Evolutionary conservation across 1,140 invertebrate genomes (phyloP), one percentile per base, ranked within the genome.

Genomic region (Leptinotarsa lineolata): DNA sequence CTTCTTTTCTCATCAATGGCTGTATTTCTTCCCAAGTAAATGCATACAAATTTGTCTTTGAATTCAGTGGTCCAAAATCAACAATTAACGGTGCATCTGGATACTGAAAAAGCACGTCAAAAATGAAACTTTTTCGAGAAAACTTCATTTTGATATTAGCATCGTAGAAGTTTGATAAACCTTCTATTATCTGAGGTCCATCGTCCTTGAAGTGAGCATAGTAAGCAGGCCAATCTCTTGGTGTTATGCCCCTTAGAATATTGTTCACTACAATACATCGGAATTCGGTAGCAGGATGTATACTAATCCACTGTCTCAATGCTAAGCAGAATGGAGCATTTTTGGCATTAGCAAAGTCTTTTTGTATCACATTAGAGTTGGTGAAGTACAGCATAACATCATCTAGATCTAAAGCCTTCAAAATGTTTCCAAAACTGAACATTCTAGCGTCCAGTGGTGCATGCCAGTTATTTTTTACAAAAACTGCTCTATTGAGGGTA

Each of bases 391-490:
- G 64, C 16, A 78, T 72, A 44, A 83, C 60, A 76, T 83, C 82
- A 46, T 79, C 76, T 18, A 83, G 72, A 76, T 75, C 80, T 5
- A 74, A 72, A n/a, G 81, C 81, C 73, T 79, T 81, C 46, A 83
- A 78, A 18, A 71, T 72, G 63, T 82, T 77, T 20, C 81, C 80
- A 67, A 83, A 77, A 78, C 81, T 82, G 63, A 83, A 80, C 72
- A 82, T 78, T 79, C 78, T 81, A 18, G 82, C 81, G 76, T 83
- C 82, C 61, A 76, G 67, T 18, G 81, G 81, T n/a, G 82, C 80
- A 73, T 81, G 80, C 82, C 82, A 83, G 68, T 83, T 83, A 63
- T 81, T 82, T 78, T 81, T 83, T 46, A 82, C 77, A 77, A 83
- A 83, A 59, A 77, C 80, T 65, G 72, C 76, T 60, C 70, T 78